Base-by-base conservation (phyloP, 2,797 vertebrate genomes). In the Alfaro cultratus region DNA sequence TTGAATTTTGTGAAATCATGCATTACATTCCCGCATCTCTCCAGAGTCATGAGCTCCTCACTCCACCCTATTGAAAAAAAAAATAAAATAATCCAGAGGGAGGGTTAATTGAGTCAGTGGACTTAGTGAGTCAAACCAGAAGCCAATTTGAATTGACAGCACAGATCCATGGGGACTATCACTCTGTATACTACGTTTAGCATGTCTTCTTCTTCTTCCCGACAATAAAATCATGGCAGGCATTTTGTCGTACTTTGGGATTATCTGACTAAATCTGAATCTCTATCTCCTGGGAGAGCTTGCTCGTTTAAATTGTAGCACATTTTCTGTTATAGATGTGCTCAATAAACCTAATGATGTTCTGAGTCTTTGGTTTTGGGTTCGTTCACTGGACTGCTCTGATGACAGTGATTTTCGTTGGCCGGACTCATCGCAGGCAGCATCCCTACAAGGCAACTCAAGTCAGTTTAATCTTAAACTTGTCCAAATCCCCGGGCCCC, bases 101-200 rank as follows among this genome's bases (percentile, higher is more conserved):
- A 45, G 78, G 78, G 76, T 85, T 89, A 85, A 92, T 92, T 85
- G 85, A 93, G 89, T 90, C 83, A 85, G 88, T 84, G 84, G 83
- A 86, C 53, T 78, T 73, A 23, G 75, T 91, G 89, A 92, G 85
- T 88, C 85, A 91, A 89, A 91, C 78, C 90, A 92, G 85, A 88
- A 80, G 79, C 60, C 85, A 64, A 83, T 88, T 84, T 82, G 90
- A 86, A 91, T 83, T 90, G 90, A 91, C 88, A 91, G 90, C 72
- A 34, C 49, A 80, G 77, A 84, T 90, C 89, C 86, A 85, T 39
- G 1, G 86, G 87, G 87, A 84, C 87, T 83, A 88, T 89, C 83
- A 89, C 81, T 91, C 89, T 86, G 79, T 83, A 85, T 86, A 84
- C 82, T 53, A 88, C 88, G 87, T 84, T 90, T 90, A 89, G 74